A percentile compares a stretch with the other conserved stretches of the same genome.
These are phyloP conservation scores for Micromys minutus DNA, from an alignment of 2,113 vertebrate species.

Conservation along the genomic window DNA sequence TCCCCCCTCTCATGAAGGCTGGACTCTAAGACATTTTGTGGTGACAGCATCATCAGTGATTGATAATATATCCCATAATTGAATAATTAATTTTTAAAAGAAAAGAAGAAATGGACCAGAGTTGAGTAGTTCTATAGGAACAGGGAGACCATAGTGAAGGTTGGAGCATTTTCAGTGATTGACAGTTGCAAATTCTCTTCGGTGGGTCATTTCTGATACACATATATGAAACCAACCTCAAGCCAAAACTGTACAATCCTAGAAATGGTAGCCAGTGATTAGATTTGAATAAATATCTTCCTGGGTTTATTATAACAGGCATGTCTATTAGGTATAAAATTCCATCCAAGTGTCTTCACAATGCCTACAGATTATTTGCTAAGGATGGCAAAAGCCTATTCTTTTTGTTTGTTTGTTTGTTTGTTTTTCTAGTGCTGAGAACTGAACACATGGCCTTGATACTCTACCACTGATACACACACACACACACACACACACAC, in stretches of 20 bases:
- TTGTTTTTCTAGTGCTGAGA: neutral
- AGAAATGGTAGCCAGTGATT: neutral
- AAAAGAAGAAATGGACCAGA: neutral
- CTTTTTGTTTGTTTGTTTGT: no score
- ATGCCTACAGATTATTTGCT: neutral
- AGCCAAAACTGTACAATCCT: neutral
- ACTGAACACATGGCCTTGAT: neutral
- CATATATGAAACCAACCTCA: neutral
- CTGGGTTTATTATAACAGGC: neutral
- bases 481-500: no score
- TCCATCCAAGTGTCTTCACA: neutral
- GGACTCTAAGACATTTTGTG: neutral
- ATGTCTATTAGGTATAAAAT: neutral
- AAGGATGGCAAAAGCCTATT: neutral
- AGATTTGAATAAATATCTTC: neutral
- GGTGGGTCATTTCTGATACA: neutral
- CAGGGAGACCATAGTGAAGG: neutral
- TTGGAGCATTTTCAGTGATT: neutral
- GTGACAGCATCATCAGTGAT: neutral
- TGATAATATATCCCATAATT: neutral
- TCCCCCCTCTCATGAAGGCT: neutral
- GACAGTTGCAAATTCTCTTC: slow-evolving; percentile 2
- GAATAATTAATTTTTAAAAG: neutral
- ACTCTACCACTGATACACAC: neutral
- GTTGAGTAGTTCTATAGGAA: neutral